Percentiles rank a stretch among this genome's conserved stretches.
Conservation (phyloP, 1,140 invertebrate species). For the Lanistes nyassanus region DNA sequence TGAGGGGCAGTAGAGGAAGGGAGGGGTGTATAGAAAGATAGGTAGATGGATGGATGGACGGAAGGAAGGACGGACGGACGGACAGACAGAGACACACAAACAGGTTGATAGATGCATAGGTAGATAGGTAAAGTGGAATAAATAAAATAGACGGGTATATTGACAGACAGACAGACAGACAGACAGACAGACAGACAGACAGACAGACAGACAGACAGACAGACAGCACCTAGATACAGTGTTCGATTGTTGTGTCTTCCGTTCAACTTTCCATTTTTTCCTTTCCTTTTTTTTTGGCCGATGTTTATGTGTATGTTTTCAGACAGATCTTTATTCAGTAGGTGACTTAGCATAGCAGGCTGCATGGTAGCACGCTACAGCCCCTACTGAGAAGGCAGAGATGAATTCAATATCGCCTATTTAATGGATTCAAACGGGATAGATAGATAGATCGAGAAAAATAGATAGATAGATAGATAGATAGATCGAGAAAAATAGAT, state of each 20-base stretch:
- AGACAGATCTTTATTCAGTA: too few species aligned
- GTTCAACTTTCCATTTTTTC: too few species aligned
- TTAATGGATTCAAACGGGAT: not conserved
- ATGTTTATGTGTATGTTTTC: too few species aligned
- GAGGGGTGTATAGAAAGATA: not conserved
- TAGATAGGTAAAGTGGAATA: not conserved
- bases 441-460: too few species aligned
- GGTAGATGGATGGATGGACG: not conserved
- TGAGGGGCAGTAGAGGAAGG: not conserved
- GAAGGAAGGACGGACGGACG: not conserved
- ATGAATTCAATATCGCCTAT: not conserved
- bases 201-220: not conserved
- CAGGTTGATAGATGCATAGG: not conserved
- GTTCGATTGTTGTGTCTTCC: too few species aligned
- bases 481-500: too few species aligned
- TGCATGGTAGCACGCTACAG: too few species aligned
- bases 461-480: too few species aligned
- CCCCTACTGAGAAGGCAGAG: too few species aligned
- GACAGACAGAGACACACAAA: slow-evolving; percentile 3
- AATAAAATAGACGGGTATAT: not conserved
- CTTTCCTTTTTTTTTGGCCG: too few species aligned
- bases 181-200: not conserved
- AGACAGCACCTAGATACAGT: too few species aligned
- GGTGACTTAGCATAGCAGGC: too few species aligned
- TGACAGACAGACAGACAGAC: not conserved